Conservation (phyloP, 2,888 invertebrate species). For the Allygus modestus region DNA sequence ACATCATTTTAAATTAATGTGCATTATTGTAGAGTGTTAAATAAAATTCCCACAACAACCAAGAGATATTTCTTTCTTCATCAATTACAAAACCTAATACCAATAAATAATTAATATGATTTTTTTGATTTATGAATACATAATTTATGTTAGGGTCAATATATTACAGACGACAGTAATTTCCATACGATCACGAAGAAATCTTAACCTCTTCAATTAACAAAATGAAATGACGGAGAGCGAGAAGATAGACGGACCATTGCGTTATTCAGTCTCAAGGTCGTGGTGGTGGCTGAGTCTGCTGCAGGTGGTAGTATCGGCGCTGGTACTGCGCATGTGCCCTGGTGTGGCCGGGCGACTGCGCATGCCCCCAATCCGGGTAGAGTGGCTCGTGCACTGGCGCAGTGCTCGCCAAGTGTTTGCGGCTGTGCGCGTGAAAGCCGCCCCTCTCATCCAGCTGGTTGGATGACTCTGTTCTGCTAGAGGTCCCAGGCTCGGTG, state of each 20-base stretch:
- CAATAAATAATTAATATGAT: too few species aligned
- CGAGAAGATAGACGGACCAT: not conserved
- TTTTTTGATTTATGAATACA: too few species aligned
- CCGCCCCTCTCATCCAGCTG: constrained; percentile 46
- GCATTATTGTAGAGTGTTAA: too few species aligned
- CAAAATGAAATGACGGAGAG: too few species aligned
- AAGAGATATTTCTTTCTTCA: too few species aligned
- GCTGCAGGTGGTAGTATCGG: constrained; percentile 46
- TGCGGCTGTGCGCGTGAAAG: constrained; percentile 13
- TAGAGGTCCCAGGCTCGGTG: constrained; percentile 43
- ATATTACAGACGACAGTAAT: too few species aligned
- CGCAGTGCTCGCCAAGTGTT: not conserved
- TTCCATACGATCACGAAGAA: too few species aligned
- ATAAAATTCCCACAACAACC: too few species aligned
- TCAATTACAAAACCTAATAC: too few species aligned
- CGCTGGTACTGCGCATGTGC: constrained; percentile 45
- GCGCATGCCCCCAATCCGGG: constrained; percentile 39
- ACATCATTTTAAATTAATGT: too few species aligned
- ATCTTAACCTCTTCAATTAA: too few species aligned
- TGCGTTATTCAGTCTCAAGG: constrained; percentile 17
- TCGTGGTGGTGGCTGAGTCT: not conserved
- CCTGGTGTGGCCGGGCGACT: constrained; percentile 35
- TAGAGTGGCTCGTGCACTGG: constrained; percentile 36
- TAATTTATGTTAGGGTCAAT: too few species aligned
- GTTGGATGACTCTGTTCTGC: constrained; percentile 45